Evolutionary conservation across 2,113 vertebrate genomes (phyloP), one percentile per base, ranked within the genome.

Genomic region (Muscicapa adusta): DNA sequence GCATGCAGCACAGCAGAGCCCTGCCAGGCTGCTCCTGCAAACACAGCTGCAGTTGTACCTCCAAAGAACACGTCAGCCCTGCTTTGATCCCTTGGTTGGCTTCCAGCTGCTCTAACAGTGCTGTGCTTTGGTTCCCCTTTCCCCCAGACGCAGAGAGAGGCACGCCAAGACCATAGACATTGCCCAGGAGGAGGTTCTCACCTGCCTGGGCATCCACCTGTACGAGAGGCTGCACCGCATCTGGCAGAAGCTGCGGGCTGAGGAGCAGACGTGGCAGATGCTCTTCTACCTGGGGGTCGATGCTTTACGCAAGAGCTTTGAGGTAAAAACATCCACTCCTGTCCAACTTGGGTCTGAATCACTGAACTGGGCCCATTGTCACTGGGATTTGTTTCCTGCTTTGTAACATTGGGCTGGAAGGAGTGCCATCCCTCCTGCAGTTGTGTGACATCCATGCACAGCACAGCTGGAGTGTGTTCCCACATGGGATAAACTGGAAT

Each of bases 151-250:
- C 57, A 98, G 99, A 96, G 99, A 99, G 96, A 98, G 99, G 85
- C 99, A 99, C 88, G 99, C 99, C 82, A 99, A 99, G 97, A 99
- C 99, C 81, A 99, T 99, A 95, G 99, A 99, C 82, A 98, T 99
- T 88, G 99, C 99, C 89, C 99, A 99, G 97, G 99, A 99, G 97
- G 99, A 99, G 97, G 99, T 99, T 89, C 97, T 99, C 88, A 99
- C 99, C 67, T 99, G 99, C 97, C 97, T 99, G 96, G 99, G 99
- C 45, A 99, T 99, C 97, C 99, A 99, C 92, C 98, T 99, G 23
- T 99, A 99, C 50, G 99, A 99, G 97, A 98, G 99, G 85, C 96
- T 99, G 84, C 99, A 99, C 96, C 98, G 98, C 71, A 99, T 99
- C 98, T 99, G 99, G 99, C 99, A 99, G 87, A 99, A 99, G 94